Conservation (phyloP, 2,888 invertebrate genomes). For the Drosophila neotestacea region DNA sequence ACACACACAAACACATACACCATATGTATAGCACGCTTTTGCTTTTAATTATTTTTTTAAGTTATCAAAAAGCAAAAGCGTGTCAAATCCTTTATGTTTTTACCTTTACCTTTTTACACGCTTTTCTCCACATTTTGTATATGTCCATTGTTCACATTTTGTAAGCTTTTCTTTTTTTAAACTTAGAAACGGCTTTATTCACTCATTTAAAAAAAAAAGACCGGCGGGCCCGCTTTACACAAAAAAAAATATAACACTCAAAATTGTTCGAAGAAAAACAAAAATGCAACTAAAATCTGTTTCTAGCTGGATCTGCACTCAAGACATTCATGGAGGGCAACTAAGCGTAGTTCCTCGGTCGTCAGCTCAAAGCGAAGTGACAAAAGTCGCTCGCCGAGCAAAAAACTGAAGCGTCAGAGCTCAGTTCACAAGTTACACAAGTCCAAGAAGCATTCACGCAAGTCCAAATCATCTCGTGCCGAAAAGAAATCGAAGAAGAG, state of each 20-base stretch:
- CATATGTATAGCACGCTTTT: conserved; percentile 23
- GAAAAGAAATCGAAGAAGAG: conserved; percentile 54
- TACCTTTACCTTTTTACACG: conserved; percentile 31
- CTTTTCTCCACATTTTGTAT: conserved; percentile 42
- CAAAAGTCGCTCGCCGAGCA: conserved; percentile 55
- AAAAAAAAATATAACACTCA: conserved; percentile 7
- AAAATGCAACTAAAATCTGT: conserved; percentile 66
- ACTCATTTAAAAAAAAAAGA: conserved; percentile 6
- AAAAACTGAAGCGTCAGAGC: conserved; percentile 64
- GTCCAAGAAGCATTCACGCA: conserved; percentile 72
- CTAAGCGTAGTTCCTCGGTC: conserved; percentile 69
- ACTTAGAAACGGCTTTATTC: conserved; percentile 31
- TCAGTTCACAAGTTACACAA: conserved; percentile 60
- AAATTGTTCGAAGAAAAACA: conserved; percentile 23
- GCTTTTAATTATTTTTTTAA: conserved; percentile 3
- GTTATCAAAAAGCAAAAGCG: conserved; percentile 18
- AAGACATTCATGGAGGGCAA: conserved; percentile 74
- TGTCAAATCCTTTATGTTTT: conserved; percentile 18
- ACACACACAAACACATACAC: conserved; percentile 20
- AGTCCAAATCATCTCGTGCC: conserved; percentile 56
- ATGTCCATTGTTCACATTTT: conserved; percentile 25
- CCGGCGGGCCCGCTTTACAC: conserved; percentile 16
- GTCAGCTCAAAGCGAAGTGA: conserved; percentile 56
- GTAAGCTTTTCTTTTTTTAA: conserved; percentile 20
- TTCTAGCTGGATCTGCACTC: conserved; percentile 76